Conservation (phyloP, 2,888 invertebrate genomes). For the Sarcophaga rosellei region DNA sequence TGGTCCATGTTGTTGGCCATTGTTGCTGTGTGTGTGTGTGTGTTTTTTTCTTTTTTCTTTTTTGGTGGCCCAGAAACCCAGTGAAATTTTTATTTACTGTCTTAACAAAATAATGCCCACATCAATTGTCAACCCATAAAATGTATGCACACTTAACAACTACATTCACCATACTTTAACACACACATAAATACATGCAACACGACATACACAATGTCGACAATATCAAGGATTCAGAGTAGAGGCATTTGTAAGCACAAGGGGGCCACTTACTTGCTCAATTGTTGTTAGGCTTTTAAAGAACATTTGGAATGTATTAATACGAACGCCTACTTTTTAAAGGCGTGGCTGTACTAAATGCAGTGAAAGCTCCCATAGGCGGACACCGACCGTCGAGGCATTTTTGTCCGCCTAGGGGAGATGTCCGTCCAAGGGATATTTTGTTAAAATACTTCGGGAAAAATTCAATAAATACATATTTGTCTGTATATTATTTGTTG, state of each 20-base stretch:
- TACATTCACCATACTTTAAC: not conserved
- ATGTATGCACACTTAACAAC: conserved; percentile 24
- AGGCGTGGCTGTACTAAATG: too few species aligned
- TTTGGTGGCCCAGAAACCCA: conserved; percentile 72
- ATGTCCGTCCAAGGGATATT: too few species aligned
- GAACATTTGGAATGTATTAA: too few species aligned
- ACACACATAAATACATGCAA: not conserved
- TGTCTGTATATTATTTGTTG: too few species aligned
- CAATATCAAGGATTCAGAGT: conserved; percentile 4
- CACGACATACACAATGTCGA: not conserved
- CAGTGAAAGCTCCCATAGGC: too few species aligned
- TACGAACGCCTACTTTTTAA: too few species aligned
- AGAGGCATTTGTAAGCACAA: not conserved
- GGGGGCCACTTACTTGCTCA: not conserved
- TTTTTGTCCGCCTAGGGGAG: too few species aligned
- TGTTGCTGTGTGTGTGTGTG: not conserved
- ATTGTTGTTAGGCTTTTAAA: too few species aligned
- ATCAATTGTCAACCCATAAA: conserved; percentile 69
- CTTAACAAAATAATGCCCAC: conserved; percentile 62
- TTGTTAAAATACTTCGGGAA: too few species aligned
- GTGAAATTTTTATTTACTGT: conserved; percentile 63
- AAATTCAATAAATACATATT: too few species aligned
- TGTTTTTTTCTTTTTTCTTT: conserved; percentile 29
- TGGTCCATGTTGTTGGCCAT: not conserved
- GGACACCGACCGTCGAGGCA: too few species aligned